Percentiles rank a stretch among this genome's conserved stretches.
phyloP scores from a whole-genome alignment of 92 coral and sea anemone species.

The Epizoanthus stellaris region DNA sequence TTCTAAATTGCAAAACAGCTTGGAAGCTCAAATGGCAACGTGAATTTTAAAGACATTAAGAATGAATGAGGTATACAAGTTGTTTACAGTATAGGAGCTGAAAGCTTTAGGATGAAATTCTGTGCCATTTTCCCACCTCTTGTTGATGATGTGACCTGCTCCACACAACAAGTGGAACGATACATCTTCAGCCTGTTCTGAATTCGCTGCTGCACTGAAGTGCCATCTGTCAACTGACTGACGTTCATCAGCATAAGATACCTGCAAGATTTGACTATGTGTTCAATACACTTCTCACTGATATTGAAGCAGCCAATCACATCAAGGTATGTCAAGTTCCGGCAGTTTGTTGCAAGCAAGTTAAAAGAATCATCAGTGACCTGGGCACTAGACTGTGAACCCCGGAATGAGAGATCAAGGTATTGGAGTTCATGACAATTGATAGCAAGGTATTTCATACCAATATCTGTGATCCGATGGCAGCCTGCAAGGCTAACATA shows the following conservation, averaged over 20 bases:
- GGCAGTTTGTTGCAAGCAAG: conserved; percentile 66
- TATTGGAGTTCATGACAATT: conserved; percentile 65
- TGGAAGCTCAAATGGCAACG: too few species aligned
- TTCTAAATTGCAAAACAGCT: too few species aligned
- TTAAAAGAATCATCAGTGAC: conserved; percentile 69
- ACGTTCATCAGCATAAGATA: conserved; percentile 69
- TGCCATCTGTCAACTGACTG: conserved; percentile 59
- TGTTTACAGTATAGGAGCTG: conserved; percentile 61
- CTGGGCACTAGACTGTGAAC: conserved; percentile 75
- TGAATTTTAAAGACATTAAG: too few species aligned
- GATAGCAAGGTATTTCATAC: conserved; percentile 60
- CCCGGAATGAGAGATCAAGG: conserved; percentile 79
- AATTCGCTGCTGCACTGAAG: conserved; percentile 41
- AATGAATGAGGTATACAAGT: not conserved
- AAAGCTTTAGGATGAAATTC: conserved; percentile 71
- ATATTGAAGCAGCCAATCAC: conserved; percentile 79
- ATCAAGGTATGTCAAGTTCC: conserved; percentile 67
- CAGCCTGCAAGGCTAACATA: conserved; percentile 83
- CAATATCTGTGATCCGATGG: conserved; percentile 76
- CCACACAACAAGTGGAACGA: conserved; percentile 59
- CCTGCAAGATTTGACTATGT: conserved; percentile 52
- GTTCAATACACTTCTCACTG: conserved; percentile 52
- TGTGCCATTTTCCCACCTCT: conserved; percentile 71
- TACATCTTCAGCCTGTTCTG: conserved; percentile 33
- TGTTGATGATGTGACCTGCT: conserved; percentile 58